phyloP scores from a whole-genome alignment of 2,797 vertebrate genomes.

The Smutsia temminckii region DNA sequence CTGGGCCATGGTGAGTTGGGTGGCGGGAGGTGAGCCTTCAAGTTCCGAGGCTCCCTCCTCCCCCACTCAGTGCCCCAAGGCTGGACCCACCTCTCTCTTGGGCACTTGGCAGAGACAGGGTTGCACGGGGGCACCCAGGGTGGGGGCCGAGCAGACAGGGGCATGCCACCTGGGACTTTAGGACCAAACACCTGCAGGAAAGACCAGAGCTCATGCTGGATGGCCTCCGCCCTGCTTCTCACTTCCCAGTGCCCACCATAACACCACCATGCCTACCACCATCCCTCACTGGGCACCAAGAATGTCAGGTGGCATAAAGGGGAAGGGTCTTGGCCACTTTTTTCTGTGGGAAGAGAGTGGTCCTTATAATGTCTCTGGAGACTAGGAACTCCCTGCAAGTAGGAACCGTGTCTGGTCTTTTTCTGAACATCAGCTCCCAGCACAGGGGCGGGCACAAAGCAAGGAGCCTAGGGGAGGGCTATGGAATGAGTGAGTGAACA shows the following conservation, averaged over 20 bases:
- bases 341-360: not conserved
- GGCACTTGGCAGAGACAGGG: conserved; percentile 41
- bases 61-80: not conserved
- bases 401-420: not conserved
- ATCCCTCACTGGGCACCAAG: not conserved
- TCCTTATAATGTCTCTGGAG: not conserved
- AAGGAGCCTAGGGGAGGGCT: not conserved
- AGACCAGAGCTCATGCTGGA: not conserved
- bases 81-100: conserved; percentile 53
- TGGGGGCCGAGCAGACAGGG: not conserved
- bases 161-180: not conserved
- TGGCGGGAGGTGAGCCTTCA: not conserved
- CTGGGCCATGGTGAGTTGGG: not conserved
- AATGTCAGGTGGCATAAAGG: not conserved
- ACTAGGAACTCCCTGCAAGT: not conserved
- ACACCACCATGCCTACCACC: not conserved
- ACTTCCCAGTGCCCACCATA: not conserved
- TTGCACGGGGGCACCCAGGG: conserved; percentile 50
- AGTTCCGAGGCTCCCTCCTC: not conserved
- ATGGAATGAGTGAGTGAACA: rapidly evolving
- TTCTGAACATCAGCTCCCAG: not conserved
- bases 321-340: not conserved
- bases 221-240: not conserved
- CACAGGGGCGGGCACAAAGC: not conserved
- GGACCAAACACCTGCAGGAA: conserved; percentile 38